Evolutionary conservation across 1,140 invertebrate genomes (phyloP).

Genomic region (Archegozetes longisetosus): DNA sequence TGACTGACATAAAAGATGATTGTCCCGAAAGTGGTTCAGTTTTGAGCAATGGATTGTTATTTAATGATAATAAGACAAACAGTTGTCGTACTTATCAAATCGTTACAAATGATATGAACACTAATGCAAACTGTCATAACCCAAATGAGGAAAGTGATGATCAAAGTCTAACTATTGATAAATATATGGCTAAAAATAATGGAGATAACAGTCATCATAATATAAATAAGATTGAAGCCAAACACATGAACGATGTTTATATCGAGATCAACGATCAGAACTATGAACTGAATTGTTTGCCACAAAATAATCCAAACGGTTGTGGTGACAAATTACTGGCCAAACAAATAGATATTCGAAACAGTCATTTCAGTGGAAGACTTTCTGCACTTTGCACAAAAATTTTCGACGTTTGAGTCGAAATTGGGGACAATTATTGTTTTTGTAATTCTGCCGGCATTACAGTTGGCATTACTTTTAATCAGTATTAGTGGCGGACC

Average conservation of each 20-base stretch:
- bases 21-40: too few relatives aligned
- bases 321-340: too few relatives aligned
- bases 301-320: too few relatives aligned
- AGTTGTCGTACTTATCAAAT: too few relatives aligned
- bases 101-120: too few relatives aligned
- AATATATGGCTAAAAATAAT: not conserved
- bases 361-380: not conserved
- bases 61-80: too few relatives aligned
- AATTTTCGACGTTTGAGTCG: slow-evolving; percentile 16
- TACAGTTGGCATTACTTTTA: slow-evolving; percentile 84
- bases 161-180: too few relatives aligned
- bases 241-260: not conserved
- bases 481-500: slow-evolving; percentile 79
- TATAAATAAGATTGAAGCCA: not conserved
- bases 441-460: slow-evolving; percentile 78
- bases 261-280: not conserved
- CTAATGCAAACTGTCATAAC: too few relatives aligned
- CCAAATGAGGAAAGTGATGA: too few relatives aligned
- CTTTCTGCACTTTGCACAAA: slow-evolving; percentile 10
- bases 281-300: too few relatives aligned
- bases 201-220: not conserved
- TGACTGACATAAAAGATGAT: too few relatives aligned
- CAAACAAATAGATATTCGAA: not conserved
- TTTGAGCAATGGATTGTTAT: too few relatives aligned
- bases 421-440: slow-evolving; percentile 30